These are phyloP conservation scores for Serilophus lunatus DNA, from an alignment of 2,113 vertebrate genomes.

Conservation along the genomic window DNA sequence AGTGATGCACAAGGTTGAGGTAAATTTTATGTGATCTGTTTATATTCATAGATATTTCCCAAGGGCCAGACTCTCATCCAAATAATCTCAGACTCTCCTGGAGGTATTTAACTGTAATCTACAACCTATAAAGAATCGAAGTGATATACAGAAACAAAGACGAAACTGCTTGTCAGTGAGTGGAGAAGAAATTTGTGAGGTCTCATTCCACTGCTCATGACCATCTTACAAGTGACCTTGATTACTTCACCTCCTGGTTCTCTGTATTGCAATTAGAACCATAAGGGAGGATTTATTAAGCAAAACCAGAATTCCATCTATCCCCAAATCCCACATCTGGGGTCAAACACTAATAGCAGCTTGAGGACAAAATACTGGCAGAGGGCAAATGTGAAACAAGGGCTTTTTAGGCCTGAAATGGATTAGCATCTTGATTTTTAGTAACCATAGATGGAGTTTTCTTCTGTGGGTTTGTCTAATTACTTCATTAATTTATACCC, in stretches of 20 bases:
- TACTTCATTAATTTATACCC: constrained; percentile 34
- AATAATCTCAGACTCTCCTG: background rate
- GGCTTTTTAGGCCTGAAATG: background rate
- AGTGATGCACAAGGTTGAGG: background rate
- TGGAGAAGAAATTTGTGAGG: background rate
- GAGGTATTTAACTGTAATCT: background rate
- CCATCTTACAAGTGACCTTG: background rate
- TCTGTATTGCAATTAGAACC: background rate
- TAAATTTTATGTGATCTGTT: constrained; percentile 27
- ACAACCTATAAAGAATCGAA: background rate
- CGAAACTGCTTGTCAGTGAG: background rate
- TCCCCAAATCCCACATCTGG: background rate
- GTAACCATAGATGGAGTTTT: background rate
- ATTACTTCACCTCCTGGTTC: background rate
- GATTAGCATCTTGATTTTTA: background rate
- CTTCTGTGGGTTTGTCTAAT: constrained; percentile 5
- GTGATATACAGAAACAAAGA: background rate
- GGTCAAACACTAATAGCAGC: background rate
- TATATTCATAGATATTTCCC: background rate
- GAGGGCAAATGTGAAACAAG: background rate
- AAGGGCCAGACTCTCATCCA: background rate
- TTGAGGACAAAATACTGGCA: background rate
- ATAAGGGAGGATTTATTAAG: background rate
- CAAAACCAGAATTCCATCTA: background rate
- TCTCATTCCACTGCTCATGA: background rate